Percentiles rank a stretch among this genome's conserved stretches.
phyloP scores from a whole-genome alignment of 2,113 vertebrate species.

The Xiphophorus couchianus region DNA sequence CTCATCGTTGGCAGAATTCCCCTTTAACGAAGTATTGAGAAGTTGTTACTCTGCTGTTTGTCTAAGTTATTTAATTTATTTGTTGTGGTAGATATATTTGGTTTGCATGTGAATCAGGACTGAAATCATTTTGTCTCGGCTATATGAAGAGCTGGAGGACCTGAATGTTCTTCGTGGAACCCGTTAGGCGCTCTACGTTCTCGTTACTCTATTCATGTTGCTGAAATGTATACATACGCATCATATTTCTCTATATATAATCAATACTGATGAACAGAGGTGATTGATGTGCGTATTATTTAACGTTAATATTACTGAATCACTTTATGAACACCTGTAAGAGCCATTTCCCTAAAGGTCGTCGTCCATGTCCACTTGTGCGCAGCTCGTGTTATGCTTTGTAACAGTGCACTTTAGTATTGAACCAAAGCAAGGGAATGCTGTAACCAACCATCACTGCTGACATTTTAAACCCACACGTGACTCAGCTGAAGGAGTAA shows the following conservation, averaged over 20 bases:
- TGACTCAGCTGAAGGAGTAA: neutral
- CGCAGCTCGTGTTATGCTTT: constrained; percentile 9
- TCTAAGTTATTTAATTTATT: constrained; percentile 61
- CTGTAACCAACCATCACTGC: constrained; percentile 11
- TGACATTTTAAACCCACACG: neutral
- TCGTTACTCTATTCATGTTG: constrained; percentile 1
- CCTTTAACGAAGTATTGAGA: constrained; percentile 50
- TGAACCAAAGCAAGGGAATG: constrained; percentile 54
- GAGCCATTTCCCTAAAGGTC: neutral
- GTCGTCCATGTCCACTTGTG: neutral
- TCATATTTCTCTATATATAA: neutral
- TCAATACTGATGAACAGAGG: neutral
- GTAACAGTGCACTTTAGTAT: constrained; percentile 50
- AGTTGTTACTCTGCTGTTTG: constrained; percentile 59
- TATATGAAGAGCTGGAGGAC: constrained; percentile 6
- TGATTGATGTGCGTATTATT: neutral
- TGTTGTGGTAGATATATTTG: constrained; percentile 41
- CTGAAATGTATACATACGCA: neutral
- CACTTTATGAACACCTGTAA: neutral
- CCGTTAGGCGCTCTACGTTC: neutral
- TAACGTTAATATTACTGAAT: neutral
- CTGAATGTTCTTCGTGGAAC: constrained; percentile 23
- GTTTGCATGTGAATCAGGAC: constrained; percentile 31
- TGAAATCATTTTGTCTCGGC: constrained; percentile 15
- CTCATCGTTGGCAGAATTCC: constrained; percentile 21